Evolutionary conservation across 1,140 invertebrate species (phyloP).

Genomic region (Drosophila sp.): DNA sequence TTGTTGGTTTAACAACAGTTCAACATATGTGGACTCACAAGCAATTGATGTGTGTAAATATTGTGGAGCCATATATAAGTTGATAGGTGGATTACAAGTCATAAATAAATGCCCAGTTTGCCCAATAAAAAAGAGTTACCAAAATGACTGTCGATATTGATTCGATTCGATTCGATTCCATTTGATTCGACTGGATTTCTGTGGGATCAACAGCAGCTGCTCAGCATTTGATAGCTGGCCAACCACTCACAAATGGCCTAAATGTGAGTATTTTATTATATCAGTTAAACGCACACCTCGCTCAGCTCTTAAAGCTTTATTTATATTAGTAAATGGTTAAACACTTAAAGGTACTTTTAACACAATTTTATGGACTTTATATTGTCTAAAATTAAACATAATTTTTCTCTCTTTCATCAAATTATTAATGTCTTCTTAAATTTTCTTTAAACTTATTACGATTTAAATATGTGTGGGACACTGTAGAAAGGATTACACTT

Average conservation of each 20-base stretch:
- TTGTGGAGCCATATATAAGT: slow-evolving; percentile 65
- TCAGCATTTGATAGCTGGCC: slow-evolving; percentile 23
- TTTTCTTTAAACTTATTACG: no score
- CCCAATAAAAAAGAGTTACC: slow-evolving; percentile 16
- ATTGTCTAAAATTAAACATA: no score
- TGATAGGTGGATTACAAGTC: slow-evolving; percentile 68
- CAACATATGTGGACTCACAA: slow-evolving; percentile 17
- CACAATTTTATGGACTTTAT: no score
- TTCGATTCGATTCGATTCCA: slow-evolving; percentile 3
- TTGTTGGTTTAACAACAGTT: slow-evolving; percentile 65
- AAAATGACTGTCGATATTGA: slow-evolving; percentile 29
- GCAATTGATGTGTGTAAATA: slow-evolving; percentile 70
- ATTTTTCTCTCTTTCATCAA: no score
- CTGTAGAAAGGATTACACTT: no score
- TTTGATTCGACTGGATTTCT: neutral
- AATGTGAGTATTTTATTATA: slow-evolving; percentile 10
- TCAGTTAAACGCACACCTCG: slow-evolving; percentile 13
- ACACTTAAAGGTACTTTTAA: no score
- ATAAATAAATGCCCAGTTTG: slow-evolving; percentile 53
- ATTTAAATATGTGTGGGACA: no score
- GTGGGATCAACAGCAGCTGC: slow-evolving; percentile 25
- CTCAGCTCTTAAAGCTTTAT: neutral
- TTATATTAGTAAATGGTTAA: neutral
- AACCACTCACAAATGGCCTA: slow-evolving; percentile 8
- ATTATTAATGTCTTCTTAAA: no score